phyloP scores from a whole-genome alignment of 2,113 vertebrate species.

The Elephas maximus region DNA sequence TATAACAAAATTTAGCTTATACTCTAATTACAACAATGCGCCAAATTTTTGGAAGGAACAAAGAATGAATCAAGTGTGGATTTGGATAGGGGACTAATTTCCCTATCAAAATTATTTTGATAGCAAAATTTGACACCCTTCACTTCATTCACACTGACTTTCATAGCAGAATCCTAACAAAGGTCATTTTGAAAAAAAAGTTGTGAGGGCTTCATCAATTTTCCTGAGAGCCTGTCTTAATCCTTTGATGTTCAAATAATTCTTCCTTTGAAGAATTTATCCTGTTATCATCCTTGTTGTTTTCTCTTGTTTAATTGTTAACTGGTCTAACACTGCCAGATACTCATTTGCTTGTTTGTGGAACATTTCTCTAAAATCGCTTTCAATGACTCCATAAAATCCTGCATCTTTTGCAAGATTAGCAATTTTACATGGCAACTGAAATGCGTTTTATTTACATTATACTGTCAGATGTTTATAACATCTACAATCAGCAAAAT shows the following conservation, averaged over 20 bases:
- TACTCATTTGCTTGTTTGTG: constrained; percentile 67
- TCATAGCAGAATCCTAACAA: constrained; percentile 40
- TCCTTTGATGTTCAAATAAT: constrained; percentile 69
- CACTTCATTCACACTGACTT: constrained; percentile 64
- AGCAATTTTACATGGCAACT: constrained; percentile 70
- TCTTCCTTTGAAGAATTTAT: constrained; percentile 58
- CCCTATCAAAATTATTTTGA: constrained; percentile 53
- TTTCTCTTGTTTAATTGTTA: constrained; percentile 73
- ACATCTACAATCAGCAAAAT: constrained; percentile 76
- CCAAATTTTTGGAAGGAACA: constrained; percentile 59
- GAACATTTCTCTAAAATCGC: constrained; percentile 63
- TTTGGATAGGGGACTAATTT: constrained; percentile 13
- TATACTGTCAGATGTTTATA: constrained; percentile 60
- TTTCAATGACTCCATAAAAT: constrained; percentile 69
- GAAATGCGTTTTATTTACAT: constrained; percentile 76
- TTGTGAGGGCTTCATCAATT: constrained; percentile 19
- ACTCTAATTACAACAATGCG: constrained; percentile 26
- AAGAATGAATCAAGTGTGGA: constrained; percentile 39
- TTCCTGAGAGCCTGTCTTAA: constrained; percentile 65
- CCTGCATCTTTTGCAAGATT: constrained; percentile 75
- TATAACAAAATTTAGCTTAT: background rate
- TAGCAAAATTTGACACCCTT: constrained; percentile 55
- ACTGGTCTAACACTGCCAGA: constrained; percentile 38
- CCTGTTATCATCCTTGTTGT: constrained; percentile 48
- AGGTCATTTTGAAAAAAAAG: constrained; percentile 50